phyloP scores from a whole-genome alignment of 2,888 invertebrate species.

The Ganaspis brasiliensis region DNA sequence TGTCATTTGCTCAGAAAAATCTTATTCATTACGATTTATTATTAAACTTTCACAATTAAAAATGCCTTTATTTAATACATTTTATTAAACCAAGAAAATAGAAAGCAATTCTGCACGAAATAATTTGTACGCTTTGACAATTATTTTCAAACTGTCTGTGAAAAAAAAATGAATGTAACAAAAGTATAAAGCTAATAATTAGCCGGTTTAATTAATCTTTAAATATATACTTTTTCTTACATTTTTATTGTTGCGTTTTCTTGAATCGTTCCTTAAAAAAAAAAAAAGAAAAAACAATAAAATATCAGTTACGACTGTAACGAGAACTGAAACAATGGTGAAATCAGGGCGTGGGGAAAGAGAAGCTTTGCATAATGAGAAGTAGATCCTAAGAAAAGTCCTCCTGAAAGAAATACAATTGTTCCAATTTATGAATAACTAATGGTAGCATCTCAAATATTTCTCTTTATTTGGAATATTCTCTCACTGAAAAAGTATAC shows the following conservation, averaged over 20 bases:
- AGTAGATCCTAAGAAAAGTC: slow-evolving; percentile 25
- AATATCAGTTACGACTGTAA: slow-evolving; percentile 25
- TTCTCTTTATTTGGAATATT: background rate
- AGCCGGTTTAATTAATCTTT: background rate
- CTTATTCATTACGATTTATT: too few relatives aligned
- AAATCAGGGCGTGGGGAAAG: slow-evolving; percentile 38
- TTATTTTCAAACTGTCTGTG: too few relatives aligned
- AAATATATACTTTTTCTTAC: background rate
- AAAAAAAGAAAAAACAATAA: slow-evolving; percentile 39
- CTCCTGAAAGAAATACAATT: slow-evolving; percentile 24
- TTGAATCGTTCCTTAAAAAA: background rate
- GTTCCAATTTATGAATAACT: slow-evolving; percentile 18
- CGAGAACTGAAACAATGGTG: slow-evolving; percentile 35
- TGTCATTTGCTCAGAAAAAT: too few relatives aligned
- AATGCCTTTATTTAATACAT: too few relatives aligned
- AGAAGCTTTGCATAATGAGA: slow-evolving; percentile 37
- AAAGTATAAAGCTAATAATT: background rate
- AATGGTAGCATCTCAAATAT: background rate
- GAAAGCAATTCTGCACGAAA: too few relatives aligned
- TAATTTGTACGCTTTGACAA: too few relatives aligned
- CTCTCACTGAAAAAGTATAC: background rate
- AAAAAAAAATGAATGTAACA: too few relatives aligned
- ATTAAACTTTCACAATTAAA: too few relatives aligned
- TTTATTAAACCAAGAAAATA: too few relatives aligned
- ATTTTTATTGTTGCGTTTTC: slow-evolving; percentile 1